Evolutionary conservation across 1,140 invertebrate species (phyloP), one percentile per base, ranked within the genome.

Genomic region (Drosophila parvula): DNA sequence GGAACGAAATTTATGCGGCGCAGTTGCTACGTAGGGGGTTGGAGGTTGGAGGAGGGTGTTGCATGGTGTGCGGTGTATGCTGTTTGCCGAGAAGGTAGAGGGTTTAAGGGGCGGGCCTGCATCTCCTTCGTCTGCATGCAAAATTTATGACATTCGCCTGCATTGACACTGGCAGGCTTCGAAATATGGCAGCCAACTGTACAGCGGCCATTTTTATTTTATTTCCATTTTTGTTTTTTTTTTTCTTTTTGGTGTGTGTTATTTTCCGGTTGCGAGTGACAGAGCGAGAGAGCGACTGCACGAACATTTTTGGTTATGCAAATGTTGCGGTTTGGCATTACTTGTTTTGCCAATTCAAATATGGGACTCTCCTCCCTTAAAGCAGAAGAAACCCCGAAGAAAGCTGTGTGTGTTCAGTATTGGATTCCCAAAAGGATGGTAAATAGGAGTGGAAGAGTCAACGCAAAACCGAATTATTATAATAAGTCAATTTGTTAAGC

Each of bases 81-180:
- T 53, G 50, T 22, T 14, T 36, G 50, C 50, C 12, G 18, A 55
- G 12, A 8, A 36, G 51, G 51, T 14, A 38, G n/a, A 12, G 18
- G 18, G 32, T 51, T 51, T 27, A 57, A 50, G 22, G 34, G 30
- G 34, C 40, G 51, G 38, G 34, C 22, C 47, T 48, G 74, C 63
- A 69, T 58, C 56, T 77, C 59, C 70, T 30, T 43, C 55, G 61
- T 47, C 74, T 45, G 73, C 61, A 76, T 77, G 73, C 74, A 44
- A 56, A 78, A 85, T 86, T 86, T 86, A 86, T 88, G 78, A 81
- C 83, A 74, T 56, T 79, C 70, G 65, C 58, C 63, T 88, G 76
- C 84, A 86, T 86, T 79, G 83, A 76, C 83, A 82, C 62, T 79
- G 79, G 75, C 83, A 86, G 82, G 62, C 53, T 30, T 59, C 69